These are phyloP conservation scores for Chymomyza caudatula DNA, from an alignment of 2,888 invertebrate genomes.

Conservation along the genomic window DNA sequence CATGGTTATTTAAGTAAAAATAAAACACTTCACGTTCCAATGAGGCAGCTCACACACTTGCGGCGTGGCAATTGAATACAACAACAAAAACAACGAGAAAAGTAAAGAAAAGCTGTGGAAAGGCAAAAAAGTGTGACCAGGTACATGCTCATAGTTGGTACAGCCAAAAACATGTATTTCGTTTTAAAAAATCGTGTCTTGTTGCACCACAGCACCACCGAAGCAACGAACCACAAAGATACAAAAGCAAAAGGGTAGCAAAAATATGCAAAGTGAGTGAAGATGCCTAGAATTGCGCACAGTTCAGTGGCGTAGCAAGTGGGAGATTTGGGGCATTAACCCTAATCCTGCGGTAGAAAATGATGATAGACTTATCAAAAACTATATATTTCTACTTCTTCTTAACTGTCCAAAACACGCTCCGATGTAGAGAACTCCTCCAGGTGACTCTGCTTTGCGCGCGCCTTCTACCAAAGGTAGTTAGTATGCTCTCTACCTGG, in stretches of 20 bases:
- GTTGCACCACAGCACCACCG: conserved; percentile 31
- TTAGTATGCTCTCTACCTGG: too few relatives aligned
- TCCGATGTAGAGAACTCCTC: too few relatives aligned
- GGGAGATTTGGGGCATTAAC: too few relatives aligned
- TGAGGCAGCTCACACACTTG: conserved; percentile 27
- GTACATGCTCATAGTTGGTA: conserved; percentile 29
- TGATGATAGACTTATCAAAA: too few relatives aligned
- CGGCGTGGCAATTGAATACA: conserved; percentile 42
- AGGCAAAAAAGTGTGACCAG: conserved; percentile 51
- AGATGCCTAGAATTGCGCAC: background rate
- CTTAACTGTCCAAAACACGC: too few relatives aligned
- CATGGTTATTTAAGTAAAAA: conserved; percentile 68
- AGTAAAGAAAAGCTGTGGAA: background rate
- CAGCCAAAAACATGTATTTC: conserved; percentile 67
- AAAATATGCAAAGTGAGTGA: conserved; percentile 32
- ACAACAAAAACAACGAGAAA: conserved; percentile 3
- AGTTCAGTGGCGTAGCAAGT: background rate
- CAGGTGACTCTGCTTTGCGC: too few relatives aligned
- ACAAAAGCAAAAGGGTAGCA: conserved; percentile 61
- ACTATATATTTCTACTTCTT: too few relatives aligned
- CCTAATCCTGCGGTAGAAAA: too few relatives aligned
- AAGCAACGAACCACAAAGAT: background rate
- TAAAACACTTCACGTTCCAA: conserved; percentile 24
- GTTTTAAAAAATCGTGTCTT: conserved; percentile 69
- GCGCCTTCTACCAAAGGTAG: too few relatives aligned